Percentiles rank a stretch among this genome's conserved stretches.
Evolutionary conservation across 2,888 invertebrate genomes (phyloP).

Genomic region (Chloromyia formosa): DNA sequence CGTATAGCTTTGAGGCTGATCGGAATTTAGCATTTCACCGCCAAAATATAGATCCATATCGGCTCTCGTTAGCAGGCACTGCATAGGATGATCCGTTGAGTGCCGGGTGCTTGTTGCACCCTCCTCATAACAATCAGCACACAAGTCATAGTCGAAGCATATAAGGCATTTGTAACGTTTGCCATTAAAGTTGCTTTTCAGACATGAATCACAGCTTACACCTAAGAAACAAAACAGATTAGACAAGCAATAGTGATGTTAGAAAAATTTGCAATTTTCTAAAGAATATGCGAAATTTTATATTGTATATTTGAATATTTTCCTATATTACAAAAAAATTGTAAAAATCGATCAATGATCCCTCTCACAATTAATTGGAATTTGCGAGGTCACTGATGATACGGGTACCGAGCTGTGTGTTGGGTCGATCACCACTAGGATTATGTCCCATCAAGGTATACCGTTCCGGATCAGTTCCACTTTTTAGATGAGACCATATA

Average conservation of each 20-base stretch:
- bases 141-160: conserved; percentile 99
- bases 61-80: conserved; percentile 95
- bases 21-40: conserved; percentile 89
- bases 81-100: conserved; percentile 97
- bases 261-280: not conserved
- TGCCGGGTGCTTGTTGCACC: conserved; percentile 92
- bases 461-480: no score
- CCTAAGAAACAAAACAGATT: conserved; percentile 67
- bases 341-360: no score
- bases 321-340: no score
- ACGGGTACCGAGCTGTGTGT: no score
- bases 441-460: no score
- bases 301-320: no score
- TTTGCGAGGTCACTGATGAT: no score
- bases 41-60: conserved; percentile 98
- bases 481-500: no score
- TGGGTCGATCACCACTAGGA: no score
- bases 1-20: conserved; percentile 95
- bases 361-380: no score
- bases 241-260: not conserved
- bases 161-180: conserved; percentile 98
- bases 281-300: not conserved
- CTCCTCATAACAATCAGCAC: conserved; percentile 94
- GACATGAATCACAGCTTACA: conserved; percentile 99
- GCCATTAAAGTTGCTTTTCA: conserved; percentile 96